Evolutionary conservation across 2,797 vertebrate species (phyloP), one percentile per base, ranked within the genome.

Genomic region (Zalophus californianus): DNA sequence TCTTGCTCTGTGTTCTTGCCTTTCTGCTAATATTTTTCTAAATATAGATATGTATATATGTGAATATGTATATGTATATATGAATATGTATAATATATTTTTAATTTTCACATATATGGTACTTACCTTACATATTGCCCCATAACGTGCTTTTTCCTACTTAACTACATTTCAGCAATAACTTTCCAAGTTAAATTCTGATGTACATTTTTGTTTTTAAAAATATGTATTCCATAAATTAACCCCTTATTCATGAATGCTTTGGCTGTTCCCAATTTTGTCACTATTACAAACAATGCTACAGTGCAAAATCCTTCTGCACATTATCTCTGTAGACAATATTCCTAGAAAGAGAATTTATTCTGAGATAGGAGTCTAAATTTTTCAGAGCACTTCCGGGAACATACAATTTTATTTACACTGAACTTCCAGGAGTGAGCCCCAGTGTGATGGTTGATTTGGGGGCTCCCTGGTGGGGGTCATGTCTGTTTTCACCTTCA

Each of bases 11-110:
- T 96, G 41, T 79, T 94, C 85, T 86, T 96, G 50, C 16, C 32
- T 95, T 92, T 94, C 50, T 93, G 73, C 64, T 91, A 95, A 70
- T 73, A 70, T 48, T 92, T 94, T 95, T 41, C 21, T 41, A 91
- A 87, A 87, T 82, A 50, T 23, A 14, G 20, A 50, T 44, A n/a
- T 38, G 41, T 56, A 73, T 73, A 44, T 29, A 27, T 27, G 73
- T 72, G 2, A 78, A 73, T 91, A 38, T 41, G 32, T 56, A n/a
- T 88, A 66, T 44, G 44, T 44, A 44, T 29, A 27, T 27, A 72
- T 73, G 5, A 78, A 73, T 91, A 38, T 41, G 32, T 56, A n/a
- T 88, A 66, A 25, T 32, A 75, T 79, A 84, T 84, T 27, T 77
- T 32, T 77, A 79, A 83, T 93, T 91, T 94, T 95, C 44, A 79